Evolutionary conservation across 2,113 vertebrate species (phyloP).

Genomic region (Petromus typicus): DNA sequence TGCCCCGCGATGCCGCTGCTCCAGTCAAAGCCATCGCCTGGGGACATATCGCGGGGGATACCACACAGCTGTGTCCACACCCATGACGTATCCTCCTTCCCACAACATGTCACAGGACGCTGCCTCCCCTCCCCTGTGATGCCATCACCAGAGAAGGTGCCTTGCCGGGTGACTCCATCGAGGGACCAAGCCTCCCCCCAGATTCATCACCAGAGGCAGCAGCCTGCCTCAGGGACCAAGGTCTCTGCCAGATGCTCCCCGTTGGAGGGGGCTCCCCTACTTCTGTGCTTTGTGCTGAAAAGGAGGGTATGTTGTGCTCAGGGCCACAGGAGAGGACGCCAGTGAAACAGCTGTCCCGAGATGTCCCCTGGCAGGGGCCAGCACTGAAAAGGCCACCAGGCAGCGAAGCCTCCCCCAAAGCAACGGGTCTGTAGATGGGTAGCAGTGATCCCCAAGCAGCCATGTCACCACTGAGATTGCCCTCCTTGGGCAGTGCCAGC

Average conservation of each 20-base stretch:
- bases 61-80: background rate
- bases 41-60: accelerated
- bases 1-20: background rate
- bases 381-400: background rate
- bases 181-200: background rate
- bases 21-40: conserved; percentile 70
- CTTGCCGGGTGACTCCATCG: conserved; percentile 46
- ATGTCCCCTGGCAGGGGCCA: background rate
- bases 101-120: background rate
- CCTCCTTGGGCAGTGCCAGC: background rate
- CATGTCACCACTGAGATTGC: background rate
- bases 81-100: background rate
- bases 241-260: background rate
- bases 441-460: background rate
- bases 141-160: conserved; percentile 57
- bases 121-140: conserved; percentile 17
- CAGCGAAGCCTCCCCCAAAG: background rate
- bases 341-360: background rate
- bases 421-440: background rate
- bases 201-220: background rate
- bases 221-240: background rate
- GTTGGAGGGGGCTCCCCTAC: background rate
- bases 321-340: background rate
- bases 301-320: background rate
- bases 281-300: background rate